phyloP scores from a whole-genome alignment of 2,888 invertebrate species.

The Tetragnatha montana region DNA sequence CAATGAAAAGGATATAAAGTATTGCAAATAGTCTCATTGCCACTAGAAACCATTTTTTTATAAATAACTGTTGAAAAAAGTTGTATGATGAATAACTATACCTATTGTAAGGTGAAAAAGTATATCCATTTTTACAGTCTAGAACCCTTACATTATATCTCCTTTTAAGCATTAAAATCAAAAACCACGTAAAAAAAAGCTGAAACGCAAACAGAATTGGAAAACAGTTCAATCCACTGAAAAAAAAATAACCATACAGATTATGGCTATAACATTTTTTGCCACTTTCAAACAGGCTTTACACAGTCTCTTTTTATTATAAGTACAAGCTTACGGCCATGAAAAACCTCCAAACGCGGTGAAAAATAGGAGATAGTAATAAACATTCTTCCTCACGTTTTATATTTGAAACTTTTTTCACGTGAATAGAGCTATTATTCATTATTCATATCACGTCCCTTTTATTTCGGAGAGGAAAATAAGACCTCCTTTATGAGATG shows the following conservation, averaged over 20 bases:
- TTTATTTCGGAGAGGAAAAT: background rate
- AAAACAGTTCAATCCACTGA: background rate
- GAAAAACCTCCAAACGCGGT: background rate
- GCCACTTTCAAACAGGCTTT: background rate
- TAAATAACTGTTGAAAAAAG: too few species aligned
- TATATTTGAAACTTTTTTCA: background rate
- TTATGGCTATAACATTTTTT: background rate
- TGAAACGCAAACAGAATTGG: background rate
- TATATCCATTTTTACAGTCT: too few species aligned
- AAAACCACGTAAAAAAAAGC: background rate
- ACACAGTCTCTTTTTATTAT: background rate
- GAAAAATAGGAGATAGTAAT: background rate
- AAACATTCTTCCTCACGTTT: background rate
- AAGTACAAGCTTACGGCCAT: background rate
- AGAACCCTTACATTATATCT: background rate
- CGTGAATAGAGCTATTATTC: background rate
- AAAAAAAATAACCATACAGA: background rate
- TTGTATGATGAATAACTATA: too few species aligned
- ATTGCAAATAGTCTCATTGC: too few species aligned
- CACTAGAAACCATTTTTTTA: too few species aligned
- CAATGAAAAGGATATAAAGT: too few species aligned
- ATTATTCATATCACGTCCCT: background rate
- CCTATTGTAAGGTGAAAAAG: too few species aligned
- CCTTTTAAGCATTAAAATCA: background rate
- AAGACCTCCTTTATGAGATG: background rate